phyloP scores from a whole-genome alignment of 2,797 vertebrate species.

The Phalanger gymnotis region DNA sequence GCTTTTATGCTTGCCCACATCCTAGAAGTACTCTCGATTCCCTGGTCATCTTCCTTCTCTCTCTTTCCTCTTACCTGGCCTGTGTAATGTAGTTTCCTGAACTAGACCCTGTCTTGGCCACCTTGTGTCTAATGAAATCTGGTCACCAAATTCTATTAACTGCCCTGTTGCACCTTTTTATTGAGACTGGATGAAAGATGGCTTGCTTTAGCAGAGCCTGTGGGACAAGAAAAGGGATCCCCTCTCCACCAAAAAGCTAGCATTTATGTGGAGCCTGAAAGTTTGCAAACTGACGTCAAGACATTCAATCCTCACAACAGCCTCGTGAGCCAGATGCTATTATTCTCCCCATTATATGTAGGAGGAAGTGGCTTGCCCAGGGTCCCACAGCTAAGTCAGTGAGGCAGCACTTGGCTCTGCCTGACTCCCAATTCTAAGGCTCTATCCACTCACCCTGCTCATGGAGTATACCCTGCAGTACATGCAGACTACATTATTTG shows the following conservation, averaged over 20 bases:
- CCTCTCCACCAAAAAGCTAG: neutral
- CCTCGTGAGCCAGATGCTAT: neutral
- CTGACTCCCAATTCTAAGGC: neutral
- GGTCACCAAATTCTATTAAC: slow-evolving; percentile 6
- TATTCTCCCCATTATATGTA: neutral
- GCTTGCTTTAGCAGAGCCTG: neutral
- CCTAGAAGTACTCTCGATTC: neutral
- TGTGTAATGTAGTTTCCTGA: neutral
- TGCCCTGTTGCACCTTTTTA: neutral
- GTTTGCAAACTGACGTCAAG: neutral
- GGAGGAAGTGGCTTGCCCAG: neutral
- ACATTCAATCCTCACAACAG: neutral
- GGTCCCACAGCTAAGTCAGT: neutral
- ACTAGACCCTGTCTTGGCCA: neutral
- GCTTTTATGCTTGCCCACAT: neutral
- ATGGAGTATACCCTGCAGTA: neutral
- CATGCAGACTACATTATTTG: neutral
- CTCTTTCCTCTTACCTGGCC: neutral
- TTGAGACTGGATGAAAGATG: neutral
- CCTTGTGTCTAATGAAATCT: slow-evolving; percentile 16
- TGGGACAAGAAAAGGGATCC: neutral
- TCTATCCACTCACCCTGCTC: neutral
- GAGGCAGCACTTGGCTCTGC: neutral
- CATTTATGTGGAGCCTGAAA: neutral
- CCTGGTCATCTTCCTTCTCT: neutral